Percentiles rank a stretch among this genome's conserved stretches.
Evolutionary conservation across 2,888 invertebrate genomes (phyloP).

Genomic region (Melipona beecheii): DNA sequence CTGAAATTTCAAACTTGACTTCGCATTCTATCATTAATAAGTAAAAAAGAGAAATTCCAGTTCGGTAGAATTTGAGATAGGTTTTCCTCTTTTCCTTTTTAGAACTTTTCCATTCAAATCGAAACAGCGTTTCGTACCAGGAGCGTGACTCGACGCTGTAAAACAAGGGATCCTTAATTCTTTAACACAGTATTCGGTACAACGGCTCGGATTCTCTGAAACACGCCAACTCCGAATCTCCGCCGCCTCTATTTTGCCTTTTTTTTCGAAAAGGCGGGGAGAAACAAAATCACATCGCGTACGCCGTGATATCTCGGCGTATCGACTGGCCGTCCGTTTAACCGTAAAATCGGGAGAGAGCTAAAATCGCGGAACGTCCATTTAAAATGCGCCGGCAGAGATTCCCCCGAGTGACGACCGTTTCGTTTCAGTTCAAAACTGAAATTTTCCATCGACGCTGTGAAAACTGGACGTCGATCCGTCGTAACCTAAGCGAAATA

Average conservation of each 20-base stretch:
- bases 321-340: conserved; percentile 9
- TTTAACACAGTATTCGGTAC: no score
- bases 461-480: conserved; percentile 23
- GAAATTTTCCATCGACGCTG: neutral
- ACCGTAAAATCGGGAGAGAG: no score
- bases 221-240: neutral
- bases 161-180: no score
- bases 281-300: neutral
- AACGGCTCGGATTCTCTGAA: no score
- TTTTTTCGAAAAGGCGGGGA: neutral
- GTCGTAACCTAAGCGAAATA: conserved; percentile 56
- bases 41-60: no score
- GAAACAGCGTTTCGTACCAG: no score
- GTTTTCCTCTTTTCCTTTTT: no score
- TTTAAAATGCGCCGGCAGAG: conserved; percentile 14
- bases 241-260: neutral
- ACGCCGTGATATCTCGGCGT: neutral
- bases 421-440: neutral
- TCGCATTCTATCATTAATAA: no score
- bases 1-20: no score
- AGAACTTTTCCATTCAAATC: no score
- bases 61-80: no score
- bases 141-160: no score
- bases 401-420: neutral
- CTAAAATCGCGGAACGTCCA: neutral